Evolutionary conservation across 2,113 vertebrate species (phyloP).

Genomic region (Syngnathus typhle): DNA sequence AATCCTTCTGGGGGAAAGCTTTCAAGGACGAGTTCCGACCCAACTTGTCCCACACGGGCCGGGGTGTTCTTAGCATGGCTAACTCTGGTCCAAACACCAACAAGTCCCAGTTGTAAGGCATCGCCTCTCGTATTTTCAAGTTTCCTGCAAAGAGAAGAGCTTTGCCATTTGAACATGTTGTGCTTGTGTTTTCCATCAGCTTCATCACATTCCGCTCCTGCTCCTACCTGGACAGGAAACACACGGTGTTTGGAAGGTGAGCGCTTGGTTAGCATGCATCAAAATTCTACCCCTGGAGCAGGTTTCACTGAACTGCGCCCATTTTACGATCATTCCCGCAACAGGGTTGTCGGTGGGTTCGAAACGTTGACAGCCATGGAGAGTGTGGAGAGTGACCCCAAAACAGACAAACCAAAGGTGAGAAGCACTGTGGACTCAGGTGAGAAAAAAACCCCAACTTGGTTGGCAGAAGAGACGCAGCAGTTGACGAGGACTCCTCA

Average conservation of each 20-base stretch:
- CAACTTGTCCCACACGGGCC: constrained; percentile 89
- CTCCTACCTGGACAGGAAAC: constrained; percentile 89
- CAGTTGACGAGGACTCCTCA: too few relatives aligned
- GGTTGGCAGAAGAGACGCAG: not conserved
- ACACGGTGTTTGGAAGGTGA: constrained; percentile 94
- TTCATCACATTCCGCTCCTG: constrained; percentile 96
- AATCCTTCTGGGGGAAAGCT: constrained; percentile 90
- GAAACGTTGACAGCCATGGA: constrained; percentile 93
- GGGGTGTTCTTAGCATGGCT: constrained; percentile 95
- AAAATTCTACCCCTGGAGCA: not conserved
- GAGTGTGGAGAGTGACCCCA: constrained; percentile 89
- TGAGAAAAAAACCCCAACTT: not conserved
- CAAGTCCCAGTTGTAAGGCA: constrained; percentile 96
- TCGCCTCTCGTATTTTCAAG: not conserved
- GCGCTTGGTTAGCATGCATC: not conserved
- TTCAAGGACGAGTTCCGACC: constrained; percentile 92
- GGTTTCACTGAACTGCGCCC: too few relatives aligned
- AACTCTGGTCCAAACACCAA: constrained; percentile 97
- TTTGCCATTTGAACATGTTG: too few relatives aligned
- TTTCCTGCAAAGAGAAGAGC: not conserved
- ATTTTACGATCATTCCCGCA: too few relatives aligned
- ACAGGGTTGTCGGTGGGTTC: constrained; percentile 92
- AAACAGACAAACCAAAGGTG: constrained; percentile 94
- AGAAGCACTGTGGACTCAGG: not conserved
- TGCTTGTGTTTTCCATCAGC: not conserved